Percentiles rank a stretch among this genome's conserved stretches.
phyloP scores from a whole-genome alignment of 2,888 invertebrate genomes.

The Encarsia formosa region DNA sequence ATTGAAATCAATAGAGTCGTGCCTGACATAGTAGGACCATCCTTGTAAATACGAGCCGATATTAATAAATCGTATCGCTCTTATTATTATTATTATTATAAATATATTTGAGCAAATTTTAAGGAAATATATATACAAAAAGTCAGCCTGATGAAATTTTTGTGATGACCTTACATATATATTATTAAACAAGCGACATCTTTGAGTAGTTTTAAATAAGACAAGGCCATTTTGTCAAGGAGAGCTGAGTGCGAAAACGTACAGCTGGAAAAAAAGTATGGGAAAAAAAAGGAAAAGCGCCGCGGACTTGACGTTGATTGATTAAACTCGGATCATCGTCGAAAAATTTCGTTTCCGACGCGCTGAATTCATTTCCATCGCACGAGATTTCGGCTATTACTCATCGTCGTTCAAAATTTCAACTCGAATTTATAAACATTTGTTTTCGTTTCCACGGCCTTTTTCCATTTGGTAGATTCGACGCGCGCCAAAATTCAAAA shows the following conservation, averaged over 20 bases:
- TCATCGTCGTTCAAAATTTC: too few species aligned
- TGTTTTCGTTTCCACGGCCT: too few species aligned
- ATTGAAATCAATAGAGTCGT: conserved; percentile 27
- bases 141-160: conserved; percentile 25
- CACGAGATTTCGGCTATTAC: too few species aligned
- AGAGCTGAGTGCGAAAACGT: conserved; percentile 1
- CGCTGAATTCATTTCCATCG: too few species aligned
- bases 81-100: conserved; percentile 16
- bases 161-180: conserved; percentile 27
- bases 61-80: conserved; percentile 11
- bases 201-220: conserved; percentile 24
- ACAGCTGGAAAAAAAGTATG: not conserved
- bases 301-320: too few species aligned
- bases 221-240: conserved; percentile 15
- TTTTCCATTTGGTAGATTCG: too few species aligned
- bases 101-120: conserved; percentile 1
- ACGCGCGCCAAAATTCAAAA: too few species aligned
- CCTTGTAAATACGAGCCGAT: conserved; percentile 27
- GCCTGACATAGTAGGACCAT: conserved; percentile 30
- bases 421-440: too few species aligned
- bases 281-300: not conserved
- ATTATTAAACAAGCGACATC: conserved; percentile 8
- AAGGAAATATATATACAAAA: not conserved
- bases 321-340: too few species aligned
- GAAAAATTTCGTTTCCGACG: too few species aligned